phyloP scores from a whole-genome alignment of 2,113 vertebrate species.

The Anthoscopus minutus region DNA sequence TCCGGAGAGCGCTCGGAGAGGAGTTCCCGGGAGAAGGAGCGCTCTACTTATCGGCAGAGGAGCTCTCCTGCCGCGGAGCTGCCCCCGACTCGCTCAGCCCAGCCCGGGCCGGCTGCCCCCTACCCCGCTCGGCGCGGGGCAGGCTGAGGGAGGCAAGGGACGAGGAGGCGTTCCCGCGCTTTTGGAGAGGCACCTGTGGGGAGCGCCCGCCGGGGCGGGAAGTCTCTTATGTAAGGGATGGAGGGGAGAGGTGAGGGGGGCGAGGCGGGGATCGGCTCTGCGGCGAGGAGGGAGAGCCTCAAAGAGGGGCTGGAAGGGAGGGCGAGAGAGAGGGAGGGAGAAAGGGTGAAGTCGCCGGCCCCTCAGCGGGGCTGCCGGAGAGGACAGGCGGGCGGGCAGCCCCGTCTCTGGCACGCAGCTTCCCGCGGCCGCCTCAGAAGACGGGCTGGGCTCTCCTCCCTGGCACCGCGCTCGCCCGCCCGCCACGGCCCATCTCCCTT shows the following conservation, averaged over 20 bases:
- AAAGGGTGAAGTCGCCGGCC: neutral
- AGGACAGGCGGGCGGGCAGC: neutral
- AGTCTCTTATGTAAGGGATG: constrained; percentile 20
- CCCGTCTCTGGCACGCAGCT: neutral
- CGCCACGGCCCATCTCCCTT: neutral
- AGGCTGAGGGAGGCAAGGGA: neutral
- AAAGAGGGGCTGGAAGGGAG: neutral
- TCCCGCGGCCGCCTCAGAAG: neutral
- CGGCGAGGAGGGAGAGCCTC: neutral
- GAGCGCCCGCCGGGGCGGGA: neutral
- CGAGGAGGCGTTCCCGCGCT: neutral
- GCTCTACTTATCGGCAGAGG: neutral
- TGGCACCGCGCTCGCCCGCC: neutral
- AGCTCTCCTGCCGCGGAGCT: neutral
- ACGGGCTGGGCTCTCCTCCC: neutral
- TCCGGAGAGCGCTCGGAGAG: neutral
- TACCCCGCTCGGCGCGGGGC: neutral
- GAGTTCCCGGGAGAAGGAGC: neutral
- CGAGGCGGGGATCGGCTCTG: neutral
- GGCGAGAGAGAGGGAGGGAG: no score
- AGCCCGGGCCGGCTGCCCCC: neutral
- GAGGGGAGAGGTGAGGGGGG: neutral
- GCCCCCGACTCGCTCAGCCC: neutral
- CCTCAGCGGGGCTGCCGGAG: neutral
- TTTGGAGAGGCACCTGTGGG: constrained; percentile 16